Conservation (phyloP, 2,888 invertebrate genomes). For the Agriotes lineatus region DNA sequence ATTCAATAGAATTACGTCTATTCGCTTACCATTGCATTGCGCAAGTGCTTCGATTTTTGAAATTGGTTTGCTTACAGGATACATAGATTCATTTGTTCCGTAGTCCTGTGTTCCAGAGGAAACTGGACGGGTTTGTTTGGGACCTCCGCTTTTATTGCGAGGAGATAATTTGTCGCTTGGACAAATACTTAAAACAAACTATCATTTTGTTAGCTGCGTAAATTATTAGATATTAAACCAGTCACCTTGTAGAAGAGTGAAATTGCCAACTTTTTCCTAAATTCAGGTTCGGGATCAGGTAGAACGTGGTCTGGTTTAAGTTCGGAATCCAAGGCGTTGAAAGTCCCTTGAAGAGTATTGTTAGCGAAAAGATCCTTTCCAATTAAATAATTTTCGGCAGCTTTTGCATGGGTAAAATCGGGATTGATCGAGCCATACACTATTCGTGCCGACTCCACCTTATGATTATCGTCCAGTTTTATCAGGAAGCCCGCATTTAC, state of each 20-base stretch:
- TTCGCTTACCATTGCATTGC: constrained; percentile 54
- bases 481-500: constrained; percentile 80
- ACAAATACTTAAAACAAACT: constrained; percentile 72
- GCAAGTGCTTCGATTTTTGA: constrained; percentile 80
- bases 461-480: constrained; percentile 67
- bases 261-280: constrained; percentile 78
- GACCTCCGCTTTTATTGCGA: constrained; percentile 71
- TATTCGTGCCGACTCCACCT: constrained; percentile 68
- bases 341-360: constrained; percentile 63
- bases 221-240: background rate
- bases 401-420: constrained; percentile 66
- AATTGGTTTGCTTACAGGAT: constrained; percentile 81
- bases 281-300: constrained; percentile 76
- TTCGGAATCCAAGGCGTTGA: constrained; percentile 69
- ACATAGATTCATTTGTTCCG: constrained; percentile 76
- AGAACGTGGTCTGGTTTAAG: constrained; percentile 72
- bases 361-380: constrained; percentile 64
- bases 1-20: too few relatives aligned
- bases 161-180: constrained; percentile 67
- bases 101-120: constrained; percentile 79
- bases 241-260: constrained; percentile 83
- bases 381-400: constrained; percentile 66
- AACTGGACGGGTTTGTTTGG: constrained; percentile 71
- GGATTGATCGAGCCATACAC: constrained; percentile 75
- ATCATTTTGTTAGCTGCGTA: constrained; percentile 16